These are phyloP conservation scores for Erebia epiphron DNA, from an alignment of 2,888 invertebrate species.

Conservation along the genomic window DNA sequence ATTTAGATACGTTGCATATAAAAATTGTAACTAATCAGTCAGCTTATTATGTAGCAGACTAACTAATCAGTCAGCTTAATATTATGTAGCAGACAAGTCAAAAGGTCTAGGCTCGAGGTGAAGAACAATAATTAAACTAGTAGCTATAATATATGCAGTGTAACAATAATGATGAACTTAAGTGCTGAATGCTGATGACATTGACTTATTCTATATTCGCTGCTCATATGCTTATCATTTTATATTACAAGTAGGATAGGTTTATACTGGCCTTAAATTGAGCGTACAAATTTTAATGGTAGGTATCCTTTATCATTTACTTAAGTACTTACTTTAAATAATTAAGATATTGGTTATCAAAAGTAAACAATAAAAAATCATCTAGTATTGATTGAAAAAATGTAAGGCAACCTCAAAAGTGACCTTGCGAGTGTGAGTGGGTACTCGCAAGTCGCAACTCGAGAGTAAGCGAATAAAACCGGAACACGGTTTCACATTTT, in stretches of 20 bases:
- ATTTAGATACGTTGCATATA: neutral
- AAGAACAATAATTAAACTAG: neutral
- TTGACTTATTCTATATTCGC: no score
- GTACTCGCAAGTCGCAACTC: conserved; percentile 49
- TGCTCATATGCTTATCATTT: no score
- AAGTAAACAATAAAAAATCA: no score
- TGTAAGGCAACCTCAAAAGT: conserved; percentile 36
- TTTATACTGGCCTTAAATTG: no score
- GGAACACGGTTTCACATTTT: conserved; percentile 30
- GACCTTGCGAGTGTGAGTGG: conserved; percentile 61
- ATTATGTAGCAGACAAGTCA: conserved; percentile 1
- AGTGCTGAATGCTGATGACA: no score
- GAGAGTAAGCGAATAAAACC: conserved; percentile 25
- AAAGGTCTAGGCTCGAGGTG: neutral
- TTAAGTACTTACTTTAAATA: no score
- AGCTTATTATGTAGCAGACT: neutral
- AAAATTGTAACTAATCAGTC: neutral
- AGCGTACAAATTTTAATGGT: no score
- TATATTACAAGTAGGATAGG: no score
- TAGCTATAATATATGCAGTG: no score
- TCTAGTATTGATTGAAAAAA: conserved; percentile 27
- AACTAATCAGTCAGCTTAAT: neutral
- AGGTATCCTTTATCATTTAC: no score
- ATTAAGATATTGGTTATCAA: no score
- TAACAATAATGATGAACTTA: no score